A percentile compares a stretch with the other conserved stretches of the same genome.
Evolutionary conservation across 35 echinoderm and acorn worm genomes (phyloP).

Genomic region (Stichopus chloronotus): DNA sequence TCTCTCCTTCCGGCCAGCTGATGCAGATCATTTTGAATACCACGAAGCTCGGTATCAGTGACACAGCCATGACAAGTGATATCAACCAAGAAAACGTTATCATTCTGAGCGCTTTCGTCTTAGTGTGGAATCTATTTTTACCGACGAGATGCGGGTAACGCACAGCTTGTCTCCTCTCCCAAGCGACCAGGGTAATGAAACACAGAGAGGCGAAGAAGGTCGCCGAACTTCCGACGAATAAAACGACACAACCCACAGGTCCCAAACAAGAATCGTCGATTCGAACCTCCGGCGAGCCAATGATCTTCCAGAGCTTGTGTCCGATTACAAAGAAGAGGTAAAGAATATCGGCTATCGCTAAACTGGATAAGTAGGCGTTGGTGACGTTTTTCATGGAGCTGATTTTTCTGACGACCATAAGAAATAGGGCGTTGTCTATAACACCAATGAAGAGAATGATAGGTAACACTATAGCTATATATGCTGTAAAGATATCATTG

Average conservation of each 20-base stretch:
- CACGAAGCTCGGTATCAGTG: constrained; percentile 32
- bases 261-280: constrained; percentile 52
- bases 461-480: constrained; percentile 25
- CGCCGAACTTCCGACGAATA: constrained; percentile 57
- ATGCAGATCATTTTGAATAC: constrained; percentile 33
- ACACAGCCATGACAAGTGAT: constrained; percentile 21
- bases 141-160: constrained; percentile 48
- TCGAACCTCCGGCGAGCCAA: constrained; percentile 8
- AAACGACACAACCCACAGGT: constrained; percentile 29
- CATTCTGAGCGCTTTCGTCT: constrained; percentile 27
- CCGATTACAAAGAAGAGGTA: constrained; percentile 69
- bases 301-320: constrained; percentile 52
- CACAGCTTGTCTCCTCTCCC: constrained; percentile 60
- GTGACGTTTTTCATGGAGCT: constrained; percentile 61
- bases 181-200: constrained; percentile 70
- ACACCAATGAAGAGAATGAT: constrained; percentile 51
- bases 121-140: constrained; percentile 40
- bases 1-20: constrained; percentile 61
- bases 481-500: neutral
- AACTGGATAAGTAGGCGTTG: constrained; percentile 42
- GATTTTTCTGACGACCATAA: constrained; percentile 38
- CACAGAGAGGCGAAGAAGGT: constrained; percentile 72
- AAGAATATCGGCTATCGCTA: constrained; percentile 63
- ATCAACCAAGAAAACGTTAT: constrained; percentile 44
- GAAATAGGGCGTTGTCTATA: constrained; percentile 53